A percentile compares a stretch with the other conserved stretches of the same genome.
phyloP scores from a whole-genome alignment of 1,140 invertebrate species.

The Drusus annulatus region DNA sequence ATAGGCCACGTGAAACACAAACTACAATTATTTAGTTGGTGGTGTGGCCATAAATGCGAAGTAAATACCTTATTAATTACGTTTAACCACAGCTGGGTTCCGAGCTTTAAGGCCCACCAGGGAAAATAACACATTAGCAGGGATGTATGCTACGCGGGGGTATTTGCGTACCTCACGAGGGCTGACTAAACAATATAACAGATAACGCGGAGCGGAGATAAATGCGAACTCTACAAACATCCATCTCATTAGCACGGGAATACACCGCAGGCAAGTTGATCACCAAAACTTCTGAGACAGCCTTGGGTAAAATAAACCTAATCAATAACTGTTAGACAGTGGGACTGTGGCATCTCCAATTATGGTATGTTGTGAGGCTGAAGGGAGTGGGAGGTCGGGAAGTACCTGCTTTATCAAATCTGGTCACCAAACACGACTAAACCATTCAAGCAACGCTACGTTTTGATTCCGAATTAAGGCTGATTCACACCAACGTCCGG shows the following conservation, averaged over 20 bases:
- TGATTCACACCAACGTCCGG: too few species aligned
- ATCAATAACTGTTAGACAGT: too few species aligned
- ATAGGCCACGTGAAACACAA: too few species aligned
- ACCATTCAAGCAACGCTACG: too few species aligned
- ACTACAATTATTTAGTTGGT: neutral
- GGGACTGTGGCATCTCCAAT: too few species aligned
- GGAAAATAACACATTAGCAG: neutral
- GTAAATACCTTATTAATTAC: slow-evolving; percentile 29
- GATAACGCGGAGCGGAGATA: slow-evolving; percentile 16
- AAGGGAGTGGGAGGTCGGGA: too few species aligned
- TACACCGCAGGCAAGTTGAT: neutral
- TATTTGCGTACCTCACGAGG: neutral
- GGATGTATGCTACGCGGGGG: neutral
- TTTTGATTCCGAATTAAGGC: too few species aligned
- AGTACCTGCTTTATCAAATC: too few species aligned
- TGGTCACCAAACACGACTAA: too few species aligned
- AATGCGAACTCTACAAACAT: slow-evolving; percentile 17
- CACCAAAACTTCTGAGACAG: neutral
- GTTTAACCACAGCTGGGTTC: neutral
- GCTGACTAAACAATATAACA: slow-evolving; percentile 6
- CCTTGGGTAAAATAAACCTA: neutral
- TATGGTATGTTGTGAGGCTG: too few species aligned
- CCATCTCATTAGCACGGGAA: slow-evolving; percentile 19
- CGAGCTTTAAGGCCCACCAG: neutral
- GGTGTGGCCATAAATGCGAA: neutral